Evolutionary conservation across 2,113 vertebrate genomes (phyloP), one percentile per base, ranked within the genome.

Genomic region (Otus sunia): DNA sequence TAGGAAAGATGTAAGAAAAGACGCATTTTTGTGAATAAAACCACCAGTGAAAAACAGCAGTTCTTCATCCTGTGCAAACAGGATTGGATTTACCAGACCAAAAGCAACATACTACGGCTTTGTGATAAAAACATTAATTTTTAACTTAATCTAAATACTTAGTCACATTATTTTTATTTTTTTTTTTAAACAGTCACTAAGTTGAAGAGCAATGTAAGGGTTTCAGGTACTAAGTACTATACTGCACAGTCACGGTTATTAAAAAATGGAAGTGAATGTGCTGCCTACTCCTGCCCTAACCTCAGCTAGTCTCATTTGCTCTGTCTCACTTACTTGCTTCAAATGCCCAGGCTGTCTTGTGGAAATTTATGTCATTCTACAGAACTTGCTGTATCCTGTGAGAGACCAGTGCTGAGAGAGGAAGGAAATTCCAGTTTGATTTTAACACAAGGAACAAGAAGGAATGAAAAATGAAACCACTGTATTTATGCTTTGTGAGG

Each of bases 401-500:
- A 85, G 27, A 87, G 15, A 71, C 43, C 16, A 47, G 45, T 52
- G 9, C n/a, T 81, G 56, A 37, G 67, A 95, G 55, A 89, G 32
- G 39, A 95, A 87, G 68, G 92, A 81, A 96, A 96, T 88, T 96
- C 86, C 86, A 68, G 39, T 77, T 89, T 76, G 39, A 75, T 75
- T 79, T 94, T 91, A 58, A 77, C 37, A 56, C 30, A 68, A 72
- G 68, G 71, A 81, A 63, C 47, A 72, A 95, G 59, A 67, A 96
- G 27, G 23, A 96, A 96, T 81, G 64, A 92, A 92, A 97, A 97
- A 87, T 41, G 88, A 97, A 96, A 96, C 55, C 15, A n/a, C 5
- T 90, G 9, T 58, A 64, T 68, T 90, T 88, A 83, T 27, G 34
- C 63, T 91, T 93, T 86, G 23, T 90, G 92, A 88, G 60, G 71